Evolutionary conservation across 1,140 invertebrate species (phyloP).

Genomic region (Daktulosphaira vitifoliae): DNA sequence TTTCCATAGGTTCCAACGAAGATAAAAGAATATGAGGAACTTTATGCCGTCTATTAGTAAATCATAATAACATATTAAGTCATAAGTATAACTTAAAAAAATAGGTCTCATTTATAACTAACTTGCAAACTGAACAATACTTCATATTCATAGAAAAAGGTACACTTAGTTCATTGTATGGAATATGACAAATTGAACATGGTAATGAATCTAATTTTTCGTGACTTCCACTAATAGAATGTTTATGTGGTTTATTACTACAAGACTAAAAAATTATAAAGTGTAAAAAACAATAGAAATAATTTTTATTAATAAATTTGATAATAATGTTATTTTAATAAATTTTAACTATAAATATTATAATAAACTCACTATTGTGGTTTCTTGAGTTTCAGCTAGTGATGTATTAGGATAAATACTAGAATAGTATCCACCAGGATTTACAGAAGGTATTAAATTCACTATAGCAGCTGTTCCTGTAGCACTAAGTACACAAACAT

Average conservation of each 20-base stretch:
- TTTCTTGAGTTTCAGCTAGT: background rate
- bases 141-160: slow-evolving; percentile 60
- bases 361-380: background rate
- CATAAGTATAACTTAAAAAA: background rate
- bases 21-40: slow-evolving; percentile 27
- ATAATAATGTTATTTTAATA: no score
- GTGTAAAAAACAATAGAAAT: no score
- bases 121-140: slow-evolving; percentile 60
- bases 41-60: slow-evolving; percentile 4
- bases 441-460: slow-evolving; percentile 11
- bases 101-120: background rate
- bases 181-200: slow-evolving; percentile 66
- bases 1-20: slow-evolving; percentile 58
- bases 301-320: no score
- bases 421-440: slow-evolving; percentile 12
- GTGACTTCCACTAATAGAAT: slow-evolving; percentile 33
- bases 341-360: background rate
- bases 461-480: slow-evolving; percentile 76
- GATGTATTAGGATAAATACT: slow-evolving; percentile 1
- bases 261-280: slow-evolving; percentile 33
- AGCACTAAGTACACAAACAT: slow-evolving; percentile 87
- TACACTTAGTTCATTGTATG: slow-evolving; percentile 61
- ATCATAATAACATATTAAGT: slow-evolving; percentile 1
- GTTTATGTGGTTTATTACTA: slow-evolving; percentile 16
- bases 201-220: slow-evolving; percentile 25